Evolutionary conservation across 2,113 vertebrate species (phyloP), one percentile per base, ranked within the genome.

Genomic region (Myotis brandtii): DNA sequence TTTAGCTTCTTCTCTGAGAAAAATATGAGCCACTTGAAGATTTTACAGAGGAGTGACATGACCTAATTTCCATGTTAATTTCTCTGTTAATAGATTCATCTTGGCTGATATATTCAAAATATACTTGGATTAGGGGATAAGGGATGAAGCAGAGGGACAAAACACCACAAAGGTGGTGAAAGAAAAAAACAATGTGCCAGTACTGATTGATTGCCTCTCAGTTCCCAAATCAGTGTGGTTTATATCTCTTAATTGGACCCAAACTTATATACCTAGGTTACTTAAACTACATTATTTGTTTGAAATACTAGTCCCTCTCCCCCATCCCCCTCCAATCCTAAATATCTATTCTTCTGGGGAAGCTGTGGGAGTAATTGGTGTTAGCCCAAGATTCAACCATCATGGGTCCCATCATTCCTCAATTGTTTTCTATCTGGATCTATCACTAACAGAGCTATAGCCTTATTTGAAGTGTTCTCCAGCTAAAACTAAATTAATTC

Each of bases 401-500:
- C 34, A 34, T 0, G 3, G 13, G 2, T 43, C 34, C 52, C 32
- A 59, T 77, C 54, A 21, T 77, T 66, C 40, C 46, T 85, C 21
- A 81, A 40, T 82, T 21, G 20, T 40, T 87, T 70, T 91, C n/a
- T 46, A 40, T 84, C 50, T 64, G 69, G 64, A 93, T 32, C 67
- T 59, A 64, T 10, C 89, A 79, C 40, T 69, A 86, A 70, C 20
- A 34, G 23, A 93, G 72, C 34, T 91, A 64, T 56, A 95, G 59
- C 27, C 76, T 73, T 92, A 20, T 66, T 97, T 95, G 79, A 93
- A 85, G 12, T 64, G 70, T 83, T 96, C 88, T 92, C 72, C 43
- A 87, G 62, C 62, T 85, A 88, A 86, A 93, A 85, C 40, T 69
- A 95, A 95, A 92, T 79, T 81, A 64, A 96, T 75, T 96, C 73